These are phyloP conservation scores for Alligator sinensis DNA, from an alignment of 2,113 vertebrate species.

Conservation along the genomic window DNA sequence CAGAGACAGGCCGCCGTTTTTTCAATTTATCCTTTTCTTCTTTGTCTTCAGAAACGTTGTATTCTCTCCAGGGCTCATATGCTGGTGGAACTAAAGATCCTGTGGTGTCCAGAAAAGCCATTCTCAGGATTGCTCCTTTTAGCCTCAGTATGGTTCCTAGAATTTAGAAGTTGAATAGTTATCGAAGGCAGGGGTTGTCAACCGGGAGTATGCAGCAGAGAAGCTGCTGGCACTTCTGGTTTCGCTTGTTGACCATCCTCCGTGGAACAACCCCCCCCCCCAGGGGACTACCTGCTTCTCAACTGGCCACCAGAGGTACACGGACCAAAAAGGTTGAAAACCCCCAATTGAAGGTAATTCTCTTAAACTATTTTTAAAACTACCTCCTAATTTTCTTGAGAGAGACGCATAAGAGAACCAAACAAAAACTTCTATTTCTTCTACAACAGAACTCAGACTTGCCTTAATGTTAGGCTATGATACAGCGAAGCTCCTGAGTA, in stretches of 20 bases:
- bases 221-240: too few relatives aligned
- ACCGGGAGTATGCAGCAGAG: too few relatives aligned
- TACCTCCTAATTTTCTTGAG: not conserved
- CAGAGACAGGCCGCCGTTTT: constrained; percentile 93
- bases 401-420: not conserved
- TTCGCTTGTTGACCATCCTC: too few relatives aligned
- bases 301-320: too few relatives aligned
- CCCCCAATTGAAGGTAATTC: not conserved
- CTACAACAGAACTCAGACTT: not conserved
- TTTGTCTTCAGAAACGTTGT: constrained; percentile 90
- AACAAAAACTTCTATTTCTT: not conserved
- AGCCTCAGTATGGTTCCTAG: constrained; percentile 92
- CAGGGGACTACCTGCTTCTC: too few relatives aligned
- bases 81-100: constrained; percentile 88
- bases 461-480: not conserved
- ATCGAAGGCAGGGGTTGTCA: not conserved
- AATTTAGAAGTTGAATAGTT: constrained; percentile 36
- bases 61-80: constrained; percentile 92
- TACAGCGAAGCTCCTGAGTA: fast-evolving
- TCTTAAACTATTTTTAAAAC: not conserved
- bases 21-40: constrained; percentile 93
- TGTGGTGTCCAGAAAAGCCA: constrained; percentile 93
- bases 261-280: too few relatives aligned
- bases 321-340: too few relatives aligned
- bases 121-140: constrained; percentile 92